Percentiles rank a stretch among this genome's conserved stretches.
phyloP scores from a whole-genome alignment of 1,140 invertebrate species.

The Heterodera carotae region DNA sequence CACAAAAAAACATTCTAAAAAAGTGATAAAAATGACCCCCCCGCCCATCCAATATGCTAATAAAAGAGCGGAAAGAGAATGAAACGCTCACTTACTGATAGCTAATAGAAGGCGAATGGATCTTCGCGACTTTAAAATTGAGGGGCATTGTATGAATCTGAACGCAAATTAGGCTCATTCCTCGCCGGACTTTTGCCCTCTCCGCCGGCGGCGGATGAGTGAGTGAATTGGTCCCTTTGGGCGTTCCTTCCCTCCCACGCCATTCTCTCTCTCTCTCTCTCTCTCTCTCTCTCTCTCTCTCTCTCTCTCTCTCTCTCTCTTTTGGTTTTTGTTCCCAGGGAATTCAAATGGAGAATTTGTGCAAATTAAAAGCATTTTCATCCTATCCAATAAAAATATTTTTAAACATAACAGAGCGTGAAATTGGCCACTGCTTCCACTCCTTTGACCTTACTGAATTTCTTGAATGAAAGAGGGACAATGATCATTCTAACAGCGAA shows the following conservation, averaged over 20 bases:
- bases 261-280: not conserved
- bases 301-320: not conserved
- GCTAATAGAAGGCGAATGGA: too few species aligned
- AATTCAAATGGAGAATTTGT: not conserved
- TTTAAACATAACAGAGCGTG: not conserved
- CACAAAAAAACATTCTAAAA: too few species aligned
- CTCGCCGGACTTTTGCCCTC: not conserved
- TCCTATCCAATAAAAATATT: not conserved
- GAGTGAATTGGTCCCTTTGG: not conserved
- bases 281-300: not conserved
- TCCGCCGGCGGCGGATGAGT: not conserved
- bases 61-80: too few species aligned
- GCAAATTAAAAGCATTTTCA: too few species aligned
- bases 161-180: conserved; percentile 14
- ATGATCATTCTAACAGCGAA: conserved; percentile 48
- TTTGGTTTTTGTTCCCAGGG: not conserved
- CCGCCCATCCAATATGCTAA: too few species aligned
- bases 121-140: too few species aligned
- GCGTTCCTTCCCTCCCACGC: not conserved
- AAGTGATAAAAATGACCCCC: not conserved
- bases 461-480: not conserved
- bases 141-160: not conserved
- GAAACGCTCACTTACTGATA: too few species aligned
- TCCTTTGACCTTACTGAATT: too few species aligned
- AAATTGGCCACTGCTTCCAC: not conserved